Evolutionary conservation across 2,113 vertebrate genomes (phyloP), one percentile per base, ranked within the genome.

Genomic region (Lophius piscatorius): DNA sequence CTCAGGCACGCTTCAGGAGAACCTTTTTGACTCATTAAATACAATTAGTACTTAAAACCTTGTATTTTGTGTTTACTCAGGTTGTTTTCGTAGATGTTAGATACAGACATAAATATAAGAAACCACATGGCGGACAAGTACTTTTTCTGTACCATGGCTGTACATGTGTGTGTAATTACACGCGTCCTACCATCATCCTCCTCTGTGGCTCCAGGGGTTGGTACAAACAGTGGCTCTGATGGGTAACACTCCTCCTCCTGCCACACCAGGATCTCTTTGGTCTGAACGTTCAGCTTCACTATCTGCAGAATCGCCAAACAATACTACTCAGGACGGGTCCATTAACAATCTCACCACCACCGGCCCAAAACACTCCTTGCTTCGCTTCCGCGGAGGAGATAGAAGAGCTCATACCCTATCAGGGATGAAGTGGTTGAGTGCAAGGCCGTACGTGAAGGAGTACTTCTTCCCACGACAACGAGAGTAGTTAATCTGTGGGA

Each of bases 391-490:
- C 13, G 14, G 22, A n/a, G 1, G 13, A 13, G 14, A 13, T 10
- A 9, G 18, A 41, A 7, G 16, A 0, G 4, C 18, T 58, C 67
- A 8, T 90, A 98, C 97, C 94, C 92, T 94, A 88, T 99, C 97
- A 29, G 97, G 97, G 80, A 98, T 92, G 69, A 99, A 99, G 86
- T 99, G 95, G 81, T 99, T 99, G 49, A 99, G 90, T 31, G 96
- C 97, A 50, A 99, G 92, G 38, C 93, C 96, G 0, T 98, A 99
- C 0, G 94, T 74, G 1, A 94, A 98, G 0, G 91, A 94, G 56
- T 99, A 99, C 0, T 94, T 94, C 77, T 93, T 95, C 60, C 95
- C 95, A 1, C 90, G 18, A 0, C 90, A 92, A 41, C 80, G 93
- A 73, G 80, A 89, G 78, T 99, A 99, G 78, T 98, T 97, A 82